These are phyloP conservation scores for Habroteleia sp. DNA, from an alignment of 2,888 invertebrate genomes.

Conservation along the genomic window DNA sequence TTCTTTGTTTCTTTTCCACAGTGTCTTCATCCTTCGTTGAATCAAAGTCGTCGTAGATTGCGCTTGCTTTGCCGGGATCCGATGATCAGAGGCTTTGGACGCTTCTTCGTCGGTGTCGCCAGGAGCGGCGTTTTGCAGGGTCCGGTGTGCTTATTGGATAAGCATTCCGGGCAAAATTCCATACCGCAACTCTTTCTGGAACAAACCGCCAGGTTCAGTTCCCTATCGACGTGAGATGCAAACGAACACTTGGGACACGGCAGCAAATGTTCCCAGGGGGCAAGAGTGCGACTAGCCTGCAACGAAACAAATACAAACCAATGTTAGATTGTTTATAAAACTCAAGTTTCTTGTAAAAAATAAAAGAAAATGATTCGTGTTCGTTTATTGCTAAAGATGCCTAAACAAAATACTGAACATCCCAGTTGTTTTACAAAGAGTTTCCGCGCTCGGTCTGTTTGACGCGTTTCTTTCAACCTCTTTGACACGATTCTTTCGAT, in stretches of 20 bases:
- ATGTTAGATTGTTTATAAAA: neutral
- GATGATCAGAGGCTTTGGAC: slow-evolving; percentile 72
- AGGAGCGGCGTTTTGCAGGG: slow-evolving; percentile 77
- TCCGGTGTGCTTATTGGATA: slow-evolving; percentile 74
- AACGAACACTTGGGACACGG: slow-evolving; percentile 78
- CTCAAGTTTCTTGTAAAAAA: too few species aligned
- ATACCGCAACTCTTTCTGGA: slow-evolving; percentile 77
- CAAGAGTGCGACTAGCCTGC: slow-evolving; percentile 77
- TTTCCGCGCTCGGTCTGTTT: too few species aligned
- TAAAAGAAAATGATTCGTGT: too few species aligned
- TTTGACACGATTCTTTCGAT: too few species aligned
- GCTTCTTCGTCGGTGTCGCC: slow-evolving; percentile 78
- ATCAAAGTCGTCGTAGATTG: slow-evolving; percentile 77
- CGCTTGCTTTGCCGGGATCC: slow-evolving; percentile 78
- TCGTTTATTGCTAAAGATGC: too few species aligned
- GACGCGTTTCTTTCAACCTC: too few species aligned
- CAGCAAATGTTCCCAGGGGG: slow-evolving; percentile 75
- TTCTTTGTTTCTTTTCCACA: too few species aligned
- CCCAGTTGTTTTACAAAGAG: too few species aligned
- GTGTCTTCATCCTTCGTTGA: neutral
- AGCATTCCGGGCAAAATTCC: slow-evolving; percentile 77
- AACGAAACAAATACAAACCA: slow-evolving; percentile 55
- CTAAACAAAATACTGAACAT: too few species aligned
- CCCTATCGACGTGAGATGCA: slow-evolving; percentile 75
- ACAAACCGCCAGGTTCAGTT: slow-evolving; percentile 77